Conservation (phyloP, 2,797 vertebrate species). For the Etheostoma nigrum region DNA sequence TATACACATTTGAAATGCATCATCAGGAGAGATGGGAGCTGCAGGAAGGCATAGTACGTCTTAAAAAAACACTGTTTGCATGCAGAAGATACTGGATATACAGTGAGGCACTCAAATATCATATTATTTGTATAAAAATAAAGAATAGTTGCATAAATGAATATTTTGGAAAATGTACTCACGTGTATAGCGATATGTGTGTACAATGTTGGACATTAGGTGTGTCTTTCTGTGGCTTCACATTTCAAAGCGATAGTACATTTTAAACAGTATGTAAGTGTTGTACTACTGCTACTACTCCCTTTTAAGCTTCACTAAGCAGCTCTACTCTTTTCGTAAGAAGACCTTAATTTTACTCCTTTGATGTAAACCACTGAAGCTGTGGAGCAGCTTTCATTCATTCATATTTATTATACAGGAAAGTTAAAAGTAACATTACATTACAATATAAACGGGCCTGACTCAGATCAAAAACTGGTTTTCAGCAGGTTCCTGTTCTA, state of each 20-base stretch:
- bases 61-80: not conserved
- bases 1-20: conserved; percentile 27
- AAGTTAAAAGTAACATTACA: no score
- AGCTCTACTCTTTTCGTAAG: conserved; percentile 37
- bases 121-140: not conserved
- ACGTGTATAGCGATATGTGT: not conserved
- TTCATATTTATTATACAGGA: no score
- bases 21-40: conserved; percentile 23
- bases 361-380: conserved; percentile 64
- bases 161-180: not conserved
- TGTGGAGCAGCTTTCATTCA: conserved; percentile 14
- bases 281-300: conserved; percentile 9
- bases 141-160: not conserved
- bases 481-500: no score
- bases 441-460: no score
- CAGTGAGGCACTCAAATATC: not conserved
- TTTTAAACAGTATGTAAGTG: conserved; percentile 28
- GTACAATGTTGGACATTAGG: not conserved
- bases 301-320: conserved; percentile 31
- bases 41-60: not conserved
- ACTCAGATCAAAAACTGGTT: no score
- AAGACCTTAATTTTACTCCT: conserved; percentile 46
- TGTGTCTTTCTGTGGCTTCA: not conserved
- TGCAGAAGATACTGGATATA: not conserved
- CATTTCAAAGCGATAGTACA: not conserved